These are phyloP conservation scores for Rhopalosiphum nymphaeae DNA, from an alignment of 2,888 invertebrate species.

Conservation along the genomic window DNA sequence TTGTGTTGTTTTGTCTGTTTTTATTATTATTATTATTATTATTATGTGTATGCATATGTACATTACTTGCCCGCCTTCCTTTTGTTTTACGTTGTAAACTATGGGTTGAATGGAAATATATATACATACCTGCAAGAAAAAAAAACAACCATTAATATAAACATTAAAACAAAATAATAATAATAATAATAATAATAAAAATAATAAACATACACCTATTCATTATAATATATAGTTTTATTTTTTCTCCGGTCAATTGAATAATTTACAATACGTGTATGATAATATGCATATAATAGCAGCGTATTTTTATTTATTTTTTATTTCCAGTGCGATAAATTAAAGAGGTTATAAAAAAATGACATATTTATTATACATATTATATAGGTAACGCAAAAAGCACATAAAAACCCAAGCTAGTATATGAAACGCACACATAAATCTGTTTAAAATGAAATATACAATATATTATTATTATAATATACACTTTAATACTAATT, in stretches of 20 bases:
- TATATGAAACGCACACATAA: background rate
- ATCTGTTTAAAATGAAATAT: background rate
- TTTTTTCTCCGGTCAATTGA: slow-evolving; percentile 59
- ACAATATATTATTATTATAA: background rate
- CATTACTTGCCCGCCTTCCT: slow-evolving; percentile 33
- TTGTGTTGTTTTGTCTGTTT: slow-evolving; percentile 1
- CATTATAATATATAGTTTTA: slow-evolving; percentile 29
- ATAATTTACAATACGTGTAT: slow-evolving; percentile 47
- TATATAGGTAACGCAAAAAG: slow-evolving; percentile 14
- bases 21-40: slow-evolving; percentile 22
- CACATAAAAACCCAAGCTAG: background rate
- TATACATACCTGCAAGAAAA: slow-evolving; percentile 37
- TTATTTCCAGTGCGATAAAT: slow-evolving; percentile 47
- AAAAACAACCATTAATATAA: slow-evolving; percentile 34
- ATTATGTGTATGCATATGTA: slow-evolving; percentile 2
- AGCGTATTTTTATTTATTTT: slow-evolving; percentile 36
- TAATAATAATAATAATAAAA: background rate
- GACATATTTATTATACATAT: slow-evolving; percentile 39
- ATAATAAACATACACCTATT: slow-evolving; percentile 19
- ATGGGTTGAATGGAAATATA: slow-evolving; percentile 7
- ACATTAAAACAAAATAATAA: slow-evolving; percentile 26
- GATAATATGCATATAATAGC: slow-evolving; percentile 15
- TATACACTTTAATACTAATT: background rate
- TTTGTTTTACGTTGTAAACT: slow-evolving; percentile 45
- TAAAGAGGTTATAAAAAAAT: slow-evolving; percentile 56